These are phyloP conservation scores for Aurelia aurita DNA, from an alignment of 30 jellyfish, hydroid and myxozoan genomes.

Conservation along the genomic window DNA sequence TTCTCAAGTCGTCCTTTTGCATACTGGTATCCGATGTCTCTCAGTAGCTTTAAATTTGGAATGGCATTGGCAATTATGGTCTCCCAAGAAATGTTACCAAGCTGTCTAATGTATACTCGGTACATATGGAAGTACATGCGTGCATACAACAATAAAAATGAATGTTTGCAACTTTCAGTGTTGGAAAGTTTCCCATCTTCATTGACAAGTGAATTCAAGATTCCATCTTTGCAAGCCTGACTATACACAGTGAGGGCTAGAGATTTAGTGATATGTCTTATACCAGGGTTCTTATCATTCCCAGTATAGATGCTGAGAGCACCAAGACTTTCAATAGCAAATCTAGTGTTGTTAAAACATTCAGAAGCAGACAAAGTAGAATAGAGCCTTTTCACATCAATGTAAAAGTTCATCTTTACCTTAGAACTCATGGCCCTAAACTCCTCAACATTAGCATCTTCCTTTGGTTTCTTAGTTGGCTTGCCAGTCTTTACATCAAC, in stretches of 20 bases:
- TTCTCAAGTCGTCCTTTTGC: no score
- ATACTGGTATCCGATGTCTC: no score
- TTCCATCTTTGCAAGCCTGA: no score
- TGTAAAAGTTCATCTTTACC: slow-evolving; percentile 43
- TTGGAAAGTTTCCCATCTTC: neutral
- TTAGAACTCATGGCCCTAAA: slow-evolving; percentile 13
- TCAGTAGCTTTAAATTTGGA: slow-evolving; percentile 30
- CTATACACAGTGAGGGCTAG: no score
- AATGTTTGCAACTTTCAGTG: neutral
- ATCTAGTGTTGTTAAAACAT: no score
- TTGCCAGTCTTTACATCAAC: slow-evolving; percentile 48
- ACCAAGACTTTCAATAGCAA: no score
- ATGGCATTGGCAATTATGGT: neutral
- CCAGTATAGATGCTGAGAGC: no score
- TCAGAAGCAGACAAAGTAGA: no score
- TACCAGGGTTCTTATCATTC: no score
- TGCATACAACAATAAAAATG: slow-evolving; percentile 22
- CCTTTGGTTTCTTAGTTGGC: slow-evolving; percentile 48
- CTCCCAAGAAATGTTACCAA: slow-evolving; percentile 21
- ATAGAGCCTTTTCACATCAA: slow-evolving; percentile 25
- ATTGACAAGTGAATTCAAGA: no score
- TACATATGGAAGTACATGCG: slow-evolving; percentile 38
- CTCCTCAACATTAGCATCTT: slow-evolving; percentile 31
- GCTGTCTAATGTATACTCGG: slow-evolving; percentile 17
- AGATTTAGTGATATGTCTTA: no score